Conservation (phyloP, 1,140 invertebrate species). For the Drosophila subpulchrella region DNA sequence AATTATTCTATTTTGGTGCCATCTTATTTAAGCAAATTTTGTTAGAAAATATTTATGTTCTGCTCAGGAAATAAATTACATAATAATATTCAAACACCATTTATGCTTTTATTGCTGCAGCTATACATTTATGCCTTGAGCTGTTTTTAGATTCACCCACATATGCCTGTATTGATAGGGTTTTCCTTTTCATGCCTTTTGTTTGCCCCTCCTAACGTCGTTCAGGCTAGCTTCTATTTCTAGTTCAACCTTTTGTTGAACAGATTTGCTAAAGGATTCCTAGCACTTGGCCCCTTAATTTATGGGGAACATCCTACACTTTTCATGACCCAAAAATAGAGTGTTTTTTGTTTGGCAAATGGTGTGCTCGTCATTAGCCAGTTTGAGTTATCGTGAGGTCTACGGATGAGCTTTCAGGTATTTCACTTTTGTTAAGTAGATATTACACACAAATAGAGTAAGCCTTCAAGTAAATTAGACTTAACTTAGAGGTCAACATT, state of each 20-base stretch:
- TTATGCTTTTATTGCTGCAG: too few relatives aligned
- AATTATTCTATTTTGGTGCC: too few relatives aligned
- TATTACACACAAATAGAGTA: neutral
- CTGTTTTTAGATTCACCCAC: neutral
- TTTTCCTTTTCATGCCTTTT: constrained; percentile 25
- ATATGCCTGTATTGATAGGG: constrained; percentile 20
- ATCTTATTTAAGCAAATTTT: too few relatives aligned
- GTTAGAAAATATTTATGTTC: too few relatives aligned
- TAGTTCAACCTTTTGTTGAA: constrained; percentile 40
- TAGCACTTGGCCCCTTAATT: constrained; percentile 35
- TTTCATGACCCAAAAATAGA: constrained; percentile 25
- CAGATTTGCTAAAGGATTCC: constrained; percentile 28
- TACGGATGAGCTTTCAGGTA: constrained; percentile 20
- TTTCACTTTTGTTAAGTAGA: neutral
- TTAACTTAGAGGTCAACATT: neutral
- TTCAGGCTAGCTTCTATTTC: constrained; percentile 4
- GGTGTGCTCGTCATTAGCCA: constrained; percentile 31
- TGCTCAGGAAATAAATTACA: too few relatives aligned
- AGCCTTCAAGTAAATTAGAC: constrained; percentile 2
- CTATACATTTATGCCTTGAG: neutral
- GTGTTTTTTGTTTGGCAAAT: constrained; percentile 33
- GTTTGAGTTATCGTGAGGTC: constrained; percentile 35
- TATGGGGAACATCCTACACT: constrained; percentile 21
- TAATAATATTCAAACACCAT: too few relatives aligned
- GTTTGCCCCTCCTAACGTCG: constrained; percentile 18